phyloP scores from a whole-genome alignment of 2,888 invertebrate genomes.

The Diaprepes abbreviatus region DNA sequence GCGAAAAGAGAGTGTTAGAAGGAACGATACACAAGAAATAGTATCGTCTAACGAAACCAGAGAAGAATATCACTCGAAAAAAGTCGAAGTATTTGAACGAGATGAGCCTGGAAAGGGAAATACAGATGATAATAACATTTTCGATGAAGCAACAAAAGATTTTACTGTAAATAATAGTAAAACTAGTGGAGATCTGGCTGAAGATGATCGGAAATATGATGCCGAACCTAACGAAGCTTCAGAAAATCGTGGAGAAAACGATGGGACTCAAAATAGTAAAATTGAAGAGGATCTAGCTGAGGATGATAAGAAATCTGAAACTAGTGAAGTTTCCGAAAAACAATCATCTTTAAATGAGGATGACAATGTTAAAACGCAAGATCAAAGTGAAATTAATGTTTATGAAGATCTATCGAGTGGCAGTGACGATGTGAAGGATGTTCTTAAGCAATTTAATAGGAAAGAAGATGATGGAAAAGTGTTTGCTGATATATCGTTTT shows the following conservation, averaged over 20 bases:
- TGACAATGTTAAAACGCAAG: background rate
- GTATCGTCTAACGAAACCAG: conserved; percentile 18
- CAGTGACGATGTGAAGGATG: conserved; percentile 46
- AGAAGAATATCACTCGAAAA: conserved; percentile 19
- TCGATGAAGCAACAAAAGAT: background rate
- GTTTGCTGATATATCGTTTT: conserved; percentile 13
- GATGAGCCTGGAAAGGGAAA: background rate
- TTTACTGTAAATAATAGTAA: background rate
- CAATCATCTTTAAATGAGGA: background rate
- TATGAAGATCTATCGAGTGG: conserved; percentile 54
- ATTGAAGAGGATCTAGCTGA: background rate
- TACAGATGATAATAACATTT: background rate
- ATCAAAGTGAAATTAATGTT: conserved; percentile 35
- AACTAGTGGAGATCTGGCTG: background rate
- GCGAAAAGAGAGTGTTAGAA: conserved; percentile 11
- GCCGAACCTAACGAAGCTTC: background rate
- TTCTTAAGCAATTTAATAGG: conserved; percentile 18
- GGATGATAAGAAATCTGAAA: background rate
- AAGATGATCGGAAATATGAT: background rate
- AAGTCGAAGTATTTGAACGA: conserved; percentile 10
- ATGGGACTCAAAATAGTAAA: background rate
- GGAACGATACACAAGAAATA: background rate
- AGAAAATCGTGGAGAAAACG: too few relatives aligned
- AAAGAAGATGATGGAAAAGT: background rate
- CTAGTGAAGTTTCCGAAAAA: background rate